These are phyloP conservation scores for Drosophila willistoni DNA, from an alignment of 1,140 invertebrate species.

Conservation along the genomic window DNA sequence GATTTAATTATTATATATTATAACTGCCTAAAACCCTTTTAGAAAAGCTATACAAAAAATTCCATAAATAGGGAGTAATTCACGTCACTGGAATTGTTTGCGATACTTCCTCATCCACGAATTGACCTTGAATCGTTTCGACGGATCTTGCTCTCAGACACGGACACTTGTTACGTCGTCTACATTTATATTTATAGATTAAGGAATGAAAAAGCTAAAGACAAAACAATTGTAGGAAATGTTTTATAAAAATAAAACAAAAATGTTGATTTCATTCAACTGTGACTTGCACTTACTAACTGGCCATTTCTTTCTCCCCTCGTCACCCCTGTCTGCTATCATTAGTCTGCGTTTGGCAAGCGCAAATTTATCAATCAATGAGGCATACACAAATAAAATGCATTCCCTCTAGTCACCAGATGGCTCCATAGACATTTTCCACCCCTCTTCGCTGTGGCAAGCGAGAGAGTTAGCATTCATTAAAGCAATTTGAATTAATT, in stretches of 20 bases:
- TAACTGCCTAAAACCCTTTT: too few species aligned
- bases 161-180: not conserved
- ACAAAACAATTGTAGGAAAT: slow-evolving; percentile 33
- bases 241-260: slow-evolving; percentile 16
- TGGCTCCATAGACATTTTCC: too few species aligned
- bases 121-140: not conserved
- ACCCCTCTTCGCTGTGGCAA: too few species aligned
- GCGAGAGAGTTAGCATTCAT: not conserved
- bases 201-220: slow-evolving; percentile 7
- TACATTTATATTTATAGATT: not conserved
- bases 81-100: not conserved
- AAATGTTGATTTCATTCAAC: slow-evolving; percentile 16
- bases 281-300: slow-evolving; percentile 22
- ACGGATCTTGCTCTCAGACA: not conserved
- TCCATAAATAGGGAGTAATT: not conserved
- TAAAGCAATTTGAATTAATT: slow-evolving; percentile 14
- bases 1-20: too few species aligned
- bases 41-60: too few species aligned
- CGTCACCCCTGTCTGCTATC: not conserved
- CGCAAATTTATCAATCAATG: slow-evolving; percentile 25
- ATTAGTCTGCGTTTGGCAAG: slow-evolving; percentile 44
- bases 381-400: slow-evolving; percentile 25
- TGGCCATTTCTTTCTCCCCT: not conserved
- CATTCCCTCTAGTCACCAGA: slow-evolving; percentile 9
- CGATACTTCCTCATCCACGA: not conserved